Conservation (phyloP, 1,140 invertebrate genomes). For the Drosophila funebris region DNA sequence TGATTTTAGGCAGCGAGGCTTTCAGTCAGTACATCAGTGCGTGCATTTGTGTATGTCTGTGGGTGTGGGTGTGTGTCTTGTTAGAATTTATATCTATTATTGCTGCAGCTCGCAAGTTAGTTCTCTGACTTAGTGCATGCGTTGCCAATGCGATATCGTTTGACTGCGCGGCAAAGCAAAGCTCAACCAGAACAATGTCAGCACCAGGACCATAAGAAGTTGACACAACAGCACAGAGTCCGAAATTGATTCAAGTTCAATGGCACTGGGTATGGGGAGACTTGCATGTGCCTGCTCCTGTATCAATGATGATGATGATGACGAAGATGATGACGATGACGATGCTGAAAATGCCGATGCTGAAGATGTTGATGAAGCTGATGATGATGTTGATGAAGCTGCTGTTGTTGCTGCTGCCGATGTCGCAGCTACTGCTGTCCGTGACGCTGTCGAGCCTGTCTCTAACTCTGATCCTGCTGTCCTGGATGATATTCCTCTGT, state of each 20-base stretch:
- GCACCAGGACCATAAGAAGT: constrained; percentile 17
- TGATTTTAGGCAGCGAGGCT: constrained; percentile 73
- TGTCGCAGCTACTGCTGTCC: constrained; percentile 22
- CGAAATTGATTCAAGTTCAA: constrained; percentile 46
- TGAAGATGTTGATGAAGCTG: too few species aligned
- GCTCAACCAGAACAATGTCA: constrained; percentile 28
- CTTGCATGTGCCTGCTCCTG: not conserved
- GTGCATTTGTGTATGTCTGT: constrained; percentile 19
- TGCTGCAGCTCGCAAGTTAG: not conserved
- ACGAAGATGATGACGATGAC: not conserved
- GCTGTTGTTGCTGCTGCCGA: constrained; percentile 16
- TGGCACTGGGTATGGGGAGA: not conserved
- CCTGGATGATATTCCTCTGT: constrained; percentile 12
- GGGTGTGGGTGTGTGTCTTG: not conserved
- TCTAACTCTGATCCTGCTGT: constrained; percentile 27
- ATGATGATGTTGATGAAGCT: not conserved
- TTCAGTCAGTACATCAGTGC: constrained; percentile 80
- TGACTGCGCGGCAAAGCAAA: constrained; percentile 17
- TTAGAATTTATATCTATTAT: constrained; percentile 15
- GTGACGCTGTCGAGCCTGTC: constrained; percentile 24
- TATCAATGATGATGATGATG: not conserved
- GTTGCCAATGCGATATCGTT: constrained; percentile 32
- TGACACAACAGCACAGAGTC: constrained; percentile 24
- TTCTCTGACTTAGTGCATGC: constrained; percentile 16
- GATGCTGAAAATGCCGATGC: not conserved